phyloP scores from a whole-genome alignment of 23 tunicate species.

The Diplosoma virens region DNA sequence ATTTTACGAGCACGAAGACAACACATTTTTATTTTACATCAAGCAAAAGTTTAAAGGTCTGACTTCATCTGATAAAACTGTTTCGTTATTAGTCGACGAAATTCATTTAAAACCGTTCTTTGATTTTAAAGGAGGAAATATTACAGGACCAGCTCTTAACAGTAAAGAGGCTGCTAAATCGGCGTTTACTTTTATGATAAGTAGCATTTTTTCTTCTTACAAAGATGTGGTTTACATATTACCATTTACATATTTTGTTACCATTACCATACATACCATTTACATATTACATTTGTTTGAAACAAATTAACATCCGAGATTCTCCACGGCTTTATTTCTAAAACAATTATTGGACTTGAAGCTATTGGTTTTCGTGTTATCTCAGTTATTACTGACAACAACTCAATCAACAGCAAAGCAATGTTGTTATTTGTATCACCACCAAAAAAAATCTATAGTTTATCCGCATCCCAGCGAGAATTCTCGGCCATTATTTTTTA shows the following conservation, averaged over 20 bases:
- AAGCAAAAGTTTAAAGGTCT: slow-evolving; percentile 32
- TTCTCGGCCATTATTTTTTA: slow-evolving; percentile 5
- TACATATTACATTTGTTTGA: too few relatives aligned
- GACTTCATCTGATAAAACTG: slow-evolving; percentile 4
- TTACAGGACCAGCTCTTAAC: not conserved
- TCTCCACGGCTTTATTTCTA: not conserved
- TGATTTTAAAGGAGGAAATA: slow-evolving; percentile 21
- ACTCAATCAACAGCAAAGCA: slow-evolving; percentile 20
- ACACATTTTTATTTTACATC: slow-evolving; percentile 9
- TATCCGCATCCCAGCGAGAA: slow-evolving; percentile 9
- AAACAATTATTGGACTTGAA: slow-evolving; percentile 5
- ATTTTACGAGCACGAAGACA: not conserved
- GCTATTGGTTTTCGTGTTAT: slow-evolving; percentile 7
- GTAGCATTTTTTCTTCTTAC: not conserved
- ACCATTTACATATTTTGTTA: too few relatives aligned
- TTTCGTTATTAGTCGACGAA: slow-evolving; percentile 1
- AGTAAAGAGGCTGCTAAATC: slow-evolving; percentile 10
- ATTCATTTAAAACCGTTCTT: slow-evolving; percentile 1
- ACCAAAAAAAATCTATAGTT: slow-evolving; percentile 7
- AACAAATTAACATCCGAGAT: not conserved
- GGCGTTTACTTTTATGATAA: slow-evolving; percentile 19
- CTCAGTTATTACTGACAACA: not conserved
- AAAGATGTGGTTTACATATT: slow-evolving; percentile 16
- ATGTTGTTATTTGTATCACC: slow-evolving; percentile 20
- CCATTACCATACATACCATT: too few relatives aligned